These are phyloP conservation scores for Microctenopoma steveboyesi DNA, from an alignment of 2,797 vertebrate genomes.

Conservation along the genomic window DNA sequence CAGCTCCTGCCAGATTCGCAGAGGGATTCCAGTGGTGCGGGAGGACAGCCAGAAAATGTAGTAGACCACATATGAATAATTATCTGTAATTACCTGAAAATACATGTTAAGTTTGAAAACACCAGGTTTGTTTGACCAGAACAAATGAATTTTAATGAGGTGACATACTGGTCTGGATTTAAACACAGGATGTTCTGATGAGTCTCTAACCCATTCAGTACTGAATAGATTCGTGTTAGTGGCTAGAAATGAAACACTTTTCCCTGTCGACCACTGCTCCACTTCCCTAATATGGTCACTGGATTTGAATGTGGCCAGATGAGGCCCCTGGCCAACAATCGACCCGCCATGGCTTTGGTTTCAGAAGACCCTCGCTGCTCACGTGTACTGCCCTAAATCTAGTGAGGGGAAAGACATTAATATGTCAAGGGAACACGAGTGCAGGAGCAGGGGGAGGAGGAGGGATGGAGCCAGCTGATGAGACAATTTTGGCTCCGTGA, in stretches of 20 bases:
- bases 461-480: conserved; percentile 53
- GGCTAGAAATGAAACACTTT: conserved; percentile 13
- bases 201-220: rapidly evolving
- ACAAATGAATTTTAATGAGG: too few relatives aligned
- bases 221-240: background rate
- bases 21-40: background rate
- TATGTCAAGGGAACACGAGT: conserved; percentile 60
- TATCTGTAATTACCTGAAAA: background rate
- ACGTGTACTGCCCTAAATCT: conserved; percentile 71
- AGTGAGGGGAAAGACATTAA: conserved; percentile 60
- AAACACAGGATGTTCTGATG: background rate
- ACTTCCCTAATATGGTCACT: conserved; percentile 29
- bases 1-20: background rate
- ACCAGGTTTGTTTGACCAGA: too few relatives aligned
- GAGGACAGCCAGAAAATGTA: conserved; percentile 3
- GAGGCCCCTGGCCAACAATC: conserved; percentile 41
- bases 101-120: too few relatives aligned
- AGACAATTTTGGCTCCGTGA: conserved; percentile 45
- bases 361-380: conserved; percentile 50
- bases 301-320: conserved; percentile 46
- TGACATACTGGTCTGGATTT: background rate
- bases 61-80: background rate
- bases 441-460: conserved; percentile 38
- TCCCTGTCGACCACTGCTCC: conserved; percentile 35
- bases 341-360: conserved; percentile 30